phyloP scores from a whole-genome alignment of 2,113 vertebrate species.

The Cryptomyrus ogoouensis region DNA sequence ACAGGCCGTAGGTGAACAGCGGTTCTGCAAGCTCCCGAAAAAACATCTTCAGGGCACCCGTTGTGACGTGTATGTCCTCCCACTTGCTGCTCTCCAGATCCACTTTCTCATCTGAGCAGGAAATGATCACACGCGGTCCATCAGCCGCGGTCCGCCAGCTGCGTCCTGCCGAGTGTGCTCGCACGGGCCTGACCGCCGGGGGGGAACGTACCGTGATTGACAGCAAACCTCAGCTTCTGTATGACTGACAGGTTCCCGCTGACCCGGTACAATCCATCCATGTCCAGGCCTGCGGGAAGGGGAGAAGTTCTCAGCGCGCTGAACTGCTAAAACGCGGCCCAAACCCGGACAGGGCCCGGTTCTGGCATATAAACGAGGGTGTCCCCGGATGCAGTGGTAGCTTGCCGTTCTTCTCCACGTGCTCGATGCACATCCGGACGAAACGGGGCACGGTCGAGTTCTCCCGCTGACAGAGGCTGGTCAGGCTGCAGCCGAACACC shows the following conservation, averaged over 20 bases:
- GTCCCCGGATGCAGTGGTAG: neutral
- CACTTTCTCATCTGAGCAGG: conserved; percentile 80
- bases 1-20: conserved; percentile 79
- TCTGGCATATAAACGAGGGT: neutral
- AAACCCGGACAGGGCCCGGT: neutral
- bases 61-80: conserved; percentile 95
- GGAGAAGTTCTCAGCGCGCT: neutral
- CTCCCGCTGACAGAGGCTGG: conserved; percentile 82
- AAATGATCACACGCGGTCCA: neutral
- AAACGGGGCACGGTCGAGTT: conserved; percentile 78
- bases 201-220: conserved; percentile 75
- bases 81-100: conserved; percentile 83
- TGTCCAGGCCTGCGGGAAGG: conserved; percentile 64
- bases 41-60: conserved; percentile 96
- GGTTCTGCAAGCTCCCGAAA: conserved; percentile 93
- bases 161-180: neutral
- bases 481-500: conserved; percentile 88
- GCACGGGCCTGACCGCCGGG: neutral
- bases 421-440: conserved; percentile 83
- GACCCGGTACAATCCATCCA: conserved; percentile 89
- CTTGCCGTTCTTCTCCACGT: conserved; percentile 80
- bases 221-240: conserved; percentile 88
- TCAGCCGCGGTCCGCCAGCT: neutral
- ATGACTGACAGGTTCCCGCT: conserved; percentile 94
- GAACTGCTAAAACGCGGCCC: neutral